These are phyloP conservation scores for Toxotes chatareus DNA, from an alignment of 2,113 vertebrate genomes.

Conservation along the genomic window DNA sequence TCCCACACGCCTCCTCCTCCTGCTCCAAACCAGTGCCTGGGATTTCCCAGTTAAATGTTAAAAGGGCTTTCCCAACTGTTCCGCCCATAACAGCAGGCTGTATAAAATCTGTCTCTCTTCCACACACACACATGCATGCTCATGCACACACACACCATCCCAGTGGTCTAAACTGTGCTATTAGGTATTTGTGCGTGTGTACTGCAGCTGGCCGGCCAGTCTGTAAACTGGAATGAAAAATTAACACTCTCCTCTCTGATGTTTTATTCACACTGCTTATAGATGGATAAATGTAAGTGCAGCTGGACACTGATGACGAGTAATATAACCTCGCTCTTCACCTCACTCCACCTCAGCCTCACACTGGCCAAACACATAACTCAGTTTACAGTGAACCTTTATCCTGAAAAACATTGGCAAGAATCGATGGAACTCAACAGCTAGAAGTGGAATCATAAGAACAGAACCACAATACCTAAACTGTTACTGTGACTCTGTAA, in stretches of 20 bases:
- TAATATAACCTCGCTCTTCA: neutral
- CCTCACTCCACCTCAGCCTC: neutral
- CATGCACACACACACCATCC: neutral
- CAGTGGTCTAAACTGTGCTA: neutral
- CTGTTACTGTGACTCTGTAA: too few species aligned
- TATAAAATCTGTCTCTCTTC: neutral
- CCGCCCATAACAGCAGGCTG: neutral
- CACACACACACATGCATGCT: neutral
- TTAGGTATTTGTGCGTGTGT: conserved; percentile 12
- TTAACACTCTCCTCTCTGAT: conserved; percentile 19
- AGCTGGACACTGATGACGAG: conserved; percentile 19
- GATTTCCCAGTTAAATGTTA: conserved; percentile 59
- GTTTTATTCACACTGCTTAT: conserved; percentile 45
- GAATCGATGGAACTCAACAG: neutral
- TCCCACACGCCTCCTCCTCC: conserved; percentile 24
- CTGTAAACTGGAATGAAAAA: conserved; percentile 24
- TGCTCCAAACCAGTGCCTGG: conserved; percentile 35
- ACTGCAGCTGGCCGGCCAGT: neutral
- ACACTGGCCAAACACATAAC: neutral
- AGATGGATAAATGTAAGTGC: conserved; percentile 1
- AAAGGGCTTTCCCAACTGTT: conserved; percentile 51
- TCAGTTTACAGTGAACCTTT: neutral
- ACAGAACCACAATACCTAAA: too few species aligned
- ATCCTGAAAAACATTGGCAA: neutral
- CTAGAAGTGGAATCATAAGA: neutral